Evolutionary conservation across 2,888 invertebrate species (phyloP), one percentile per base, ranked within the genome.

Genomic region (Caenorhabditis sp.): DNA sequence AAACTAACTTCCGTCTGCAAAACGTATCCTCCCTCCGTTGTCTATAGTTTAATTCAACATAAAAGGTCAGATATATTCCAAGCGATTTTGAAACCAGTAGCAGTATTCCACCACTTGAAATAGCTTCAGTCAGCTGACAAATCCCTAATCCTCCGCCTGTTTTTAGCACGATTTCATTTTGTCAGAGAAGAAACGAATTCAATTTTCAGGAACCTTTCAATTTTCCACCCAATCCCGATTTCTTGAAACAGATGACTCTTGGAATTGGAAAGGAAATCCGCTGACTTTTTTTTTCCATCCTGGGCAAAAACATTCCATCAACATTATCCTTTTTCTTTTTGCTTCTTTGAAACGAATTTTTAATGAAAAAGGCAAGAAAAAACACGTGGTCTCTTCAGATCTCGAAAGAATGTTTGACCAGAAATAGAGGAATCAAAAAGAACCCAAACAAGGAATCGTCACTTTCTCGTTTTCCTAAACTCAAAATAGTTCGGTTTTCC

Each of bases 361-460:
- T 74, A 64, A 64, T 64, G 56, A 54, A 64, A 74, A 70, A 59
- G 24, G 58, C 19, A 58, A 51, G 56, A 69, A 74, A 74, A 54
- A 74, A 66, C 75, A 75, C 74, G 63, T 35, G 63, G 56, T 74
- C 63, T 49, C 19, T 44, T 58, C 4, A 24, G 41, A 10, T 44
- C 41, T 54, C 24, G 4, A 4, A 14, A 19, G 59, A 59, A 44
- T 74, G 56, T 74, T 64, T 74, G 74, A 74, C 64, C 24, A 58
- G 28, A 70, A 59, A 16, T 22, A 22, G 54, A 31, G 16, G 66
- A 12, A 59, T 12, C 19, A 61, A 61, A 24, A 7, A 28, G 24
- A 61, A 61, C 61, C 49, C 75, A 75, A 76, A 76, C 51, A 76
- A 51, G 47, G 59, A 64, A 70, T 51, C 68, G 68, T 68, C 76